phyloP scores from a whole-genome alignment of 2,888 invertebrate genomes.

The Tanaodytes sp. region DNA sequence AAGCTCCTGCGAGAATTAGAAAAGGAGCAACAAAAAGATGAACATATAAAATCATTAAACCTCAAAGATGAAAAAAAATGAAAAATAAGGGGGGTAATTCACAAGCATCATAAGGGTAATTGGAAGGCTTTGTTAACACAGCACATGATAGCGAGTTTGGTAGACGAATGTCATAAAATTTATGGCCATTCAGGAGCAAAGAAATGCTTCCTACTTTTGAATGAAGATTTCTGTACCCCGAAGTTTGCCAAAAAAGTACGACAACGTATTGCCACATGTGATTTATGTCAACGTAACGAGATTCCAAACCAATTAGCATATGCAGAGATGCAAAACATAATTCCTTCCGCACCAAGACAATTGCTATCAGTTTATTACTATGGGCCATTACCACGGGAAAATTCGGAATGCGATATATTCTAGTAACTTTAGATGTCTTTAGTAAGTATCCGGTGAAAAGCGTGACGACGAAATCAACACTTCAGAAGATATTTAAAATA shows the following conservation, averaged over 20 bases:
- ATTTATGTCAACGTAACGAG: conserved; percentile 13
- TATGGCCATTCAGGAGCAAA: conserved; percentile 27
- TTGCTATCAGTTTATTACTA: conserved; percentile 39
- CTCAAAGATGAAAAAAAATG: no score
- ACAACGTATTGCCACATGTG: background rate
- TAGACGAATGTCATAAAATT: background rate
- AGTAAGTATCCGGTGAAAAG: conserved; percentile 37
- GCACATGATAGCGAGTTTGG: background rate
- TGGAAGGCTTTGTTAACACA: conserved; percentile 4
- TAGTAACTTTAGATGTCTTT: conserved; percentile 37
- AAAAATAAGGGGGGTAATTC: no score
- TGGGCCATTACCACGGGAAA: conserved; percentile 37
- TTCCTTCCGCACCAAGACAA: conserved; percentile 11
- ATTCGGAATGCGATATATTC: conserved; percentile 27
- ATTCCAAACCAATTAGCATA: background rate
- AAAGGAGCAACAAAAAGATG: background rate
- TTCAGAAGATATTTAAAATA: conserved; percentile 23
- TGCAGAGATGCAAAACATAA: background rate
- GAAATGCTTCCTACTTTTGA: conserved; percentile 10
- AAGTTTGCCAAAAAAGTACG: background rate
- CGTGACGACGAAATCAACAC: conserved; percentile 19
- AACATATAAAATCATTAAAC: conserved; percentile 4
- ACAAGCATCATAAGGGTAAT: no score
- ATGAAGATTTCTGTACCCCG: conserved; percentile 19
- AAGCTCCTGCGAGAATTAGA: no score